Percentiles rank a stretch among this genome's conserved stretches.
Evolutionary conservation across 2,113 vertebrate genomes (phyloP).

Genomic region (Chlamydotis undulata): DNA sequence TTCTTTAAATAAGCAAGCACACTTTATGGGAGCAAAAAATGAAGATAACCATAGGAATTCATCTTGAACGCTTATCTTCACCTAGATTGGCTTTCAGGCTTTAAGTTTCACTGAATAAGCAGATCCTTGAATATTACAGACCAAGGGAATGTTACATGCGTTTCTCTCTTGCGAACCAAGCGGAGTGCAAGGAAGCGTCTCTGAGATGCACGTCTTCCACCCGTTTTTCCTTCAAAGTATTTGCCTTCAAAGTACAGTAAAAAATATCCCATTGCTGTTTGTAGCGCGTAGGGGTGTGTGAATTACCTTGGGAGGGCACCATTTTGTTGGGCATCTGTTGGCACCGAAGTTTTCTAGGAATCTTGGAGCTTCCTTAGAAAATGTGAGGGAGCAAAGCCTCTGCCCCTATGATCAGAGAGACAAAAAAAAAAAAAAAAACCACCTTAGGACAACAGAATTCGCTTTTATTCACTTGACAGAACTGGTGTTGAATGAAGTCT

Average conservation of each 20-base stretch:
- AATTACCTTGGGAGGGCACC: conserved; percentile 17
- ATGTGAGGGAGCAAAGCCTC: not conserved
- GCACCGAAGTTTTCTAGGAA: not conserved
- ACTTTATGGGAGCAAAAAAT: not conserved
- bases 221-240: not conserved
- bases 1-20: not conserved
- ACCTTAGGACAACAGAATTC: not conserved
- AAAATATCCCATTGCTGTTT: not conserved
- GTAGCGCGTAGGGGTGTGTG: not conserved
- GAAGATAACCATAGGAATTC: not conserved
- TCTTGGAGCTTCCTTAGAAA: not conserved
- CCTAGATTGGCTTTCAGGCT: not conserved
- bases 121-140: not conserved
- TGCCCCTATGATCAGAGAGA: not conserved
- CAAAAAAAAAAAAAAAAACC: not conserved
- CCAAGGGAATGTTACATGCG: rapidly evolving
- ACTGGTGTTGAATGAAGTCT: not conserved
- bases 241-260: not conserved
- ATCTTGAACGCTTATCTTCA: not conserved
- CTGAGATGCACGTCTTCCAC: not conserved
- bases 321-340: not conserved
- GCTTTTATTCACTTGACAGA: not conserved
- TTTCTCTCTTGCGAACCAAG: not conserved
- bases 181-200: not conserved
- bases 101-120: not conserved